These are phyloP conservation scores for Arrhamphus sclerolepis DNA, from an alignment of 2,797 vertebrate genomes.

Conservation along the genomic window DNA sequence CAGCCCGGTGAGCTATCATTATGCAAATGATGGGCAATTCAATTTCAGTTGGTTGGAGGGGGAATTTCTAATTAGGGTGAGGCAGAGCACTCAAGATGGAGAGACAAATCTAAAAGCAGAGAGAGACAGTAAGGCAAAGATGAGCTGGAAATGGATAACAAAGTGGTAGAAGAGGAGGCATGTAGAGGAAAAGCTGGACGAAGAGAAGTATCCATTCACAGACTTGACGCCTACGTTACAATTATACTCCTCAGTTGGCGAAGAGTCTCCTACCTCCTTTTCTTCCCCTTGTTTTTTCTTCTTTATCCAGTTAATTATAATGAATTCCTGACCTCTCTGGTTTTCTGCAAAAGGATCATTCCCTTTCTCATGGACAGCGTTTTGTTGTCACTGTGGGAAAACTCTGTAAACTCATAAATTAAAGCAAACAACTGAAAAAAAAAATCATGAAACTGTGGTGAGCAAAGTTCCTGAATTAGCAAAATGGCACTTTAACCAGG, in stretches of 20 bases:
- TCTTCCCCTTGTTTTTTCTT: slow-evolving; percentile 8
- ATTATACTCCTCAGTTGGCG: slow-evolving; percentile 36
- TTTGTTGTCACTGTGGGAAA: slow-evolving; percentile 7
- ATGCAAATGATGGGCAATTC: slow-evolving; percentile 82
- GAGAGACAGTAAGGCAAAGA: slow-evolving; percentile 45
- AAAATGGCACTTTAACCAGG: slow-evolving; percentile 18
- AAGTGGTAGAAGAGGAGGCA: slow-evolving; percentile 27
- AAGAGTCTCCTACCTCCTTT: slow-evolving; percentile 9
- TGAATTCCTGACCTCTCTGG: slow-evolving; percentile 4
- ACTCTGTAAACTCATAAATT: not conserved
- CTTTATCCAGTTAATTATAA: slow-evolving; percentile 37
- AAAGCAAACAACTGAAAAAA: not conserved
- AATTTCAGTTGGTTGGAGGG: slow-evolving; percentile 79
- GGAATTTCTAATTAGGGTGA: slow-evolving; percentile 82
- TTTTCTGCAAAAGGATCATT: slow-evolving; percentile 5
- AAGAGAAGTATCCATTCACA: slow-evolving; percentile 52
- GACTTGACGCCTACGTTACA: slow-evolving; percentile 63
- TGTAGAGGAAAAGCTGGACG: slow-evolving; percentile 8
- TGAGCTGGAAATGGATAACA: slow-evolving; percentile 53
- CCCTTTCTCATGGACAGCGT: slow-evolving; percentile 2
- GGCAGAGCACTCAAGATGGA: slow-evolving; percentile 74
- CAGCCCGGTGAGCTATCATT: slow-evolving; percentile 78
- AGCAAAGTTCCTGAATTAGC: slow-evolving; percentile 20
- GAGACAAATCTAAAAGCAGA: slow-evolving; percentile 64
- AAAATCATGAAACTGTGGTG: slow-evolving; percentile 8